These are phyloP conservation scores for Zoroaster sp. DNA, from an alignment of 53 echinoderm and acorn worm genomes.

Conservation along the genomic window DNA sequence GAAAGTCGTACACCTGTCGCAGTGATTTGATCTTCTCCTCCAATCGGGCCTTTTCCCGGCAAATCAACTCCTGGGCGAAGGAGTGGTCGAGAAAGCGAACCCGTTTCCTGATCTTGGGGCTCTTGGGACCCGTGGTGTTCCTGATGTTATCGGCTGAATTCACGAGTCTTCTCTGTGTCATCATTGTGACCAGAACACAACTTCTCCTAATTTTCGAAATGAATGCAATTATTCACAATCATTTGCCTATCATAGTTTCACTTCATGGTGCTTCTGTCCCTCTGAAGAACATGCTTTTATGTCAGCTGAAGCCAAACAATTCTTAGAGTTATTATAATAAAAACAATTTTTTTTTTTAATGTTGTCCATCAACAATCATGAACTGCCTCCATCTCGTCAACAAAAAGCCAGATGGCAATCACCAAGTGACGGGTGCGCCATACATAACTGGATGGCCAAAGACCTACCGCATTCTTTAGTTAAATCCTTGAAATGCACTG, in stretches of 20 bases:
- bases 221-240: neutral
- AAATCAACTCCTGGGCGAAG: constrained; percentile 66
- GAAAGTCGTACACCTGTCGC: constrained; percentile 55
- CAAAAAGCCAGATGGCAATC: constrained; percentile 8
- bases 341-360: neutral
- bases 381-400: neutral
- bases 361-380: neutral
- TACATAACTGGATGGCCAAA: neutral
- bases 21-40: constrained; percentile 50
- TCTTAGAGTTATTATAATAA: neutral
- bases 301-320: neutral
- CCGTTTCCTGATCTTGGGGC: constrained; percentile 35
- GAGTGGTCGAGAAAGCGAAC: constrained; percentile 70
- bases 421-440: constrained; percentile 6
- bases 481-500: neutral
- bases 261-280: neutral
- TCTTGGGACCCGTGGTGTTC: neutral
- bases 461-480: neutral
- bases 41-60: constrained; percentile 57
- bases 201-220: too few relatives aligned
- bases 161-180: neutral
- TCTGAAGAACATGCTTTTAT: neutral
- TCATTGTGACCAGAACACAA: constrained; percentile 5
- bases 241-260: neutral
- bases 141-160: constrained; percentile 1